Percentiles rank a stretch among this genome's conserved stretches.
phyloP scores from a whole-genome alignment of 92 coral and sea anemone species.

The Pocillopora grandis region DNA sequence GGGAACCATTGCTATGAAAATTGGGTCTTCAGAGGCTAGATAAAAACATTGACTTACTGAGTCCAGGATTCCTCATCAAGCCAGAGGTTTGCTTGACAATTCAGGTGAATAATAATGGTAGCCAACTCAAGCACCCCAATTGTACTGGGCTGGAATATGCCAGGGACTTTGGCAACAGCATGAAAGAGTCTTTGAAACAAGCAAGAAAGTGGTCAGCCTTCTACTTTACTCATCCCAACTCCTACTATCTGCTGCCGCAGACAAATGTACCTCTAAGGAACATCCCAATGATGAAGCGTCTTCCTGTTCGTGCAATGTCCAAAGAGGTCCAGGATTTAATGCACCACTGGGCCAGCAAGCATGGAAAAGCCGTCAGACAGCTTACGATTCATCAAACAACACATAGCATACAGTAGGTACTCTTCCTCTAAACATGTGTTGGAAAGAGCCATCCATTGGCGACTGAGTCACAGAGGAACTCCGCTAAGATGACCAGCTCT shows the following conservation, averaged over 20 bases:
- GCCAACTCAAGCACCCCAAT: constrained; percentile 49
- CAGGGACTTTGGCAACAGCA: constrained; percentile 45
- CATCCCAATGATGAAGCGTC: constrained; percentile 45
- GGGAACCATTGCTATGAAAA: constrained; percentile 45
- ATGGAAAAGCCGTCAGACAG: constrained; percentile 59
- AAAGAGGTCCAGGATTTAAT: constrained; percentile 34
- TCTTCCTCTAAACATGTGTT: constrained; percentile 50
- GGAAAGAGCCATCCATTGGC: constrained; percentile 1
- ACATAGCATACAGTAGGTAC: constrained; percentile 40
- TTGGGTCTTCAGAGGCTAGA: constrained; percentile 33
- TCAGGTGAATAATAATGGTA: constrained; percentile 35
- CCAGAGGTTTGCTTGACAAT: constrained; percentile 32
- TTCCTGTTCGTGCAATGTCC: constrained; percentile 36
- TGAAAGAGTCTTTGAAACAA: constrained; percentile 44
- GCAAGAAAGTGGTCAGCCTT: constrained; percentile 32
- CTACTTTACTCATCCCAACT: constrained; percentile 33
- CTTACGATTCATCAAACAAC: constrained; percentile 41
- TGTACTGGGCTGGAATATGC: constrained; percentile 56
- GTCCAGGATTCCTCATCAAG: constrained; percentile 20
- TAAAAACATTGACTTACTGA: neutral
- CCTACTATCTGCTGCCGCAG: constrained; percentile 45
- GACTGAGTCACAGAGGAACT: too few relatives aligned
- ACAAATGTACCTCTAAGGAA: constrained; percentile 28
- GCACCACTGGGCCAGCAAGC: constrained; percentile 57
- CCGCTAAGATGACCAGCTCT: too few relatives aligned